Base-by-base conservation (phyloP, 2,888 invertebrate species). In the Hyppa rectilinea region DNA sequence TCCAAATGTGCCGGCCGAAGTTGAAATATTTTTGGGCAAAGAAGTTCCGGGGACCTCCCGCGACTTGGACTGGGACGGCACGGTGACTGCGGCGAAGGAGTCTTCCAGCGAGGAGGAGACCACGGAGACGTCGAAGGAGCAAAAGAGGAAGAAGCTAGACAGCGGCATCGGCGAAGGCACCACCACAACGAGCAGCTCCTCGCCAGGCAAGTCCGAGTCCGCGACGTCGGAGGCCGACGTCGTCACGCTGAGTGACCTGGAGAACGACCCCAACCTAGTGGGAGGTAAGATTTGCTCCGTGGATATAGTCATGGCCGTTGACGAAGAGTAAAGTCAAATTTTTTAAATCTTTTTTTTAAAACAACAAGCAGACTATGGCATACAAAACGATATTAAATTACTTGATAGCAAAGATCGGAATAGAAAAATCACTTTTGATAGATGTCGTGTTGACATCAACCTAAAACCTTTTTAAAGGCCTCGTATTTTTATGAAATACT, bases 81-180 rank as follows among this genome's bases (percentile, higher is more conserved):
- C 60, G 9, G 29, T 34, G 29, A 36, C 49, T 10, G 40, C 52
- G n/a, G 62, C 55, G 12, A 55, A 71, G 20, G 80, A 75, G 55
- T 81, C 78, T 23, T 77, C 80, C 12, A 86, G 83, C 26, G 88
- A 82, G 9, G 86, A 85, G 47, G 83, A 81, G 56, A 74, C 72
- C 34, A 80, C 78, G 6, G 75, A 74, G 43, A 76, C 59, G 1
- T 74, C 81, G 0, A 83, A 82, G 49, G 80, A 77, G 49, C 63
- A 86, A 66, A 93, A 93, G 83, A 85, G 97, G 17, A 96, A 97
- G 88, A 97, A 97, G 90, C 91, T 97, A 56, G 97, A 97, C 87
- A 97, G 97, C 77, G 97, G 97, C 1, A 94, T 97, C 64, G 97
- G 96, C 0, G 97, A 97, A 53, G 83, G 87, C 87, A 40, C 91